A percentile compares a stretch with the other conserved stretches of the same genome.
phyloP scores from a whole-genome alignment of 2,797 vertebrate genomes.

The Eremophila alpestris region DNA sequence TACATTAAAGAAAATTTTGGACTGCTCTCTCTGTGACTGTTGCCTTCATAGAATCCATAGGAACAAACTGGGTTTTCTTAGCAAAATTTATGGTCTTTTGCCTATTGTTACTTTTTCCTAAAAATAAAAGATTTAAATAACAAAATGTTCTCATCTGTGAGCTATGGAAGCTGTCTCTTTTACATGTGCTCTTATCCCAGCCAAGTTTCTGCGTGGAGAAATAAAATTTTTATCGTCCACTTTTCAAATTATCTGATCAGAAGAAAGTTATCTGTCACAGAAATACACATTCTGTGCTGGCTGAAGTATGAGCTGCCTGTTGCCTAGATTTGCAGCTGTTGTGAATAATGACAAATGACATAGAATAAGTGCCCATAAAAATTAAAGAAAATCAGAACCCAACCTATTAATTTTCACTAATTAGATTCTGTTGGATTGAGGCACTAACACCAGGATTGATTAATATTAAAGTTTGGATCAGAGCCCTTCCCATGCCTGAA shows the following conservation, averaged over 20 bases:
- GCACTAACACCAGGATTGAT: not conserved
- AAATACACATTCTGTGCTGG: not conserved
- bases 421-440: not conserved
- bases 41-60: not conserved
- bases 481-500: not conserved
- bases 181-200: not conserved
- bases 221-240: not conserved
- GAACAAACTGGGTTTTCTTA: not conserved
- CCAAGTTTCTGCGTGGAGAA: not conserved
- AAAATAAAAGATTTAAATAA: not conserved
- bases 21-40: not conserved
- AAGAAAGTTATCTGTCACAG: not conserved
- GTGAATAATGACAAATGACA: not conserved
- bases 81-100: not conserved
- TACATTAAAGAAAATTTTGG: not conserved
- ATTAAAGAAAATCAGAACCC: not conserved
- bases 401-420: not conserved
- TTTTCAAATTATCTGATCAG: not conserved
- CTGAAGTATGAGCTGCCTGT: not conserved
- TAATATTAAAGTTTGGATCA: not conserved
- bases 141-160: not conserved
- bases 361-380: not conserved
- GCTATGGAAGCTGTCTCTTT: not conserved
- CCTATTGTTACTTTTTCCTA: not conserved
- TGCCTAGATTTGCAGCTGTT: not conserved